These are phyloP conservation scores for Ommatoiulus sabulosus DNA, from an alignment of 2,888 invertebrate genomes.

Conservation along the genomic window DNA sequence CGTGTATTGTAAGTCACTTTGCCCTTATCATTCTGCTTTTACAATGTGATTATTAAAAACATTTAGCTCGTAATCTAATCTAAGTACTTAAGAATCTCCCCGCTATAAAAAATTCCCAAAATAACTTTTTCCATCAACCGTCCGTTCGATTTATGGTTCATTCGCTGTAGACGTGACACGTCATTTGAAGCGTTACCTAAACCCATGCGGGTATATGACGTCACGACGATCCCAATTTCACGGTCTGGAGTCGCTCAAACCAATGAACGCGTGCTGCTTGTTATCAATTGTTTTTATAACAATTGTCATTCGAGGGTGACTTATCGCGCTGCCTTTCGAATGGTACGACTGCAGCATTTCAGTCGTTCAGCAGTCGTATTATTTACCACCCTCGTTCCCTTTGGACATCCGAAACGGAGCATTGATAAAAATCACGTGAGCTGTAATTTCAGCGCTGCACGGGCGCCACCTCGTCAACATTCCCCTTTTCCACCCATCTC, in stretches of 20 bases:
- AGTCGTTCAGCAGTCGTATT: background rate
- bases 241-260: background rate
- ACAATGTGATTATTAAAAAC: no score
- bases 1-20: no score
- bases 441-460: background rate
- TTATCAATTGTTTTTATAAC: conserved; percentile 14
- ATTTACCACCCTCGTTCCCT: background rate
- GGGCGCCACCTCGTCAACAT: background rate
- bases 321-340: background rate
- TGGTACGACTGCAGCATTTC: background rate
- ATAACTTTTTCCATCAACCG: no score
- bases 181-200: background rate
- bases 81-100: no score
- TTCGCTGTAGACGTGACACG: background rate
- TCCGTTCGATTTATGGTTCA: no score
- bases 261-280: conserved; percentile 7
- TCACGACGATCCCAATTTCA: background rate
- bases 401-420: background rate
- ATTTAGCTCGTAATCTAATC: no score
- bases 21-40: no score
- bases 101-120: no score
- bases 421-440: conserved; percentile 28
- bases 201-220: background rate
- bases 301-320: conserved; percentile 17
- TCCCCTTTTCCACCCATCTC: background rate